Percentiles rank a stretch among this genome's conserved stretches.
Evolutionary conservation across 1,140 invertebrate genomes (phyloP).

Genomic region (Lerema accius): DNA sequence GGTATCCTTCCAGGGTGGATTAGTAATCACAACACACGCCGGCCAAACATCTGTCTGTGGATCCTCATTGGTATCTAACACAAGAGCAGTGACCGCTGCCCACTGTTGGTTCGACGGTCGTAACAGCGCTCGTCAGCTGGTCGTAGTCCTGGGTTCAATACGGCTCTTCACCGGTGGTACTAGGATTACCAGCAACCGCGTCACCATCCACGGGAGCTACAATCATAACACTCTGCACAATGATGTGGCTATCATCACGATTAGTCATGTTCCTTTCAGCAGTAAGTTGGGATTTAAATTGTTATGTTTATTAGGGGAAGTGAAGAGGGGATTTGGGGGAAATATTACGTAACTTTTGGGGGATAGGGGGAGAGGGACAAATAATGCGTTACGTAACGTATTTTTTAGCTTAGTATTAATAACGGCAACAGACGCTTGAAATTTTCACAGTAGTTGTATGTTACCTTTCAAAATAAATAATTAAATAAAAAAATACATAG

Average conservation of each 20-base stretch:
- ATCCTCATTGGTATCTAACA: constrained; percentile 3
- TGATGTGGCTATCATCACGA: background rate
- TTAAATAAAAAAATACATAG: no score
- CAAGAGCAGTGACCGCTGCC: constrained; percentile 12
- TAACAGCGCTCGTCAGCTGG: background rate
- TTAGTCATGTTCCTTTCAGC: background rate
- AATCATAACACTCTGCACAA: background rate
- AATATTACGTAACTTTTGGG: no score
- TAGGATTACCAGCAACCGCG: background rate
- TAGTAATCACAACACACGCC: background rate
- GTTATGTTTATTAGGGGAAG: no score
- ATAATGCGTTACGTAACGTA: no score
- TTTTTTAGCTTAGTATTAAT: no score
- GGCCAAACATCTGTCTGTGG: constrained; percentile 1
- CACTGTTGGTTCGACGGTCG: background rate
- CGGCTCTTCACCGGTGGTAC: constrained; percentile 7
- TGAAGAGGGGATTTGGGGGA: no score
- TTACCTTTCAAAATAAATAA: no score
- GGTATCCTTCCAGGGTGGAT: constrained; percentile 6
- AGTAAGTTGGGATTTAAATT: no score
- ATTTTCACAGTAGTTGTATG: no score
- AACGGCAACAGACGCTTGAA: no score
- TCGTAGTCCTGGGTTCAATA: constrained; percentile 1
- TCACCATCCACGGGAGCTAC: background rate
- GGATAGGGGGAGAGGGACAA: no score